These are phyloP conservation scores for Lathronympha strigana DNA, from an alignment of 2,888 invertebrate genomes.

Conservation along the genomic window DNA sequence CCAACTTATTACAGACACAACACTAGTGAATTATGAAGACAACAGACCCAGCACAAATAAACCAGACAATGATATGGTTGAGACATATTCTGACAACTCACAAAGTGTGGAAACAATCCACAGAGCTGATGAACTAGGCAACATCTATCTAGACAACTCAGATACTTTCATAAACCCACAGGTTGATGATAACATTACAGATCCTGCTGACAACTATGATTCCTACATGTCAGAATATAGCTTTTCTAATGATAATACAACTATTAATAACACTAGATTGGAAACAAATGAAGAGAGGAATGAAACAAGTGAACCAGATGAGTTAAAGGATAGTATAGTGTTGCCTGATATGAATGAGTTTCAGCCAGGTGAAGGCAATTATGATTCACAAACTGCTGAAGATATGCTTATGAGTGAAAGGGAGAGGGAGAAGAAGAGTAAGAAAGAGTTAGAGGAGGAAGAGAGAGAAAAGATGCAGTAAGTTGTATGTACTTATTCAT, in stretches of 20 bases:
- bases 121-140: conserved; percentile 74
- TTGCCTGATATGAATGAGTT: conserved; percentile 63
- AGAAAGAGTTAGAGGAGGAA: conserved; percentile 95
- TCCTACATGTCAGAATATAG: conserved; percentile 72
- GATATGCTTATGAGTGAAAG: conserved; percentile 79
- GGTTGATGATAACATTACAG: conserved; percentile 64
- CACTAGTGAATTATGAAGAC: conserved; percentile 75
- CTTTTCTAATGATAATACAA: conserved; percentile 63
- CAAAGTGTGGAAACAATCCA: conserved; percentile 70
- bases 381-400: conserved; percentile 70
- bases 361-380: conserved; percentile 64
- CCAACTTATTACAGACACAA: conserved; percentile 65
- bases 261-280: conserved; percentile 53
- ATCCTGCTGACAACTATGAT: conserved; percentile 69
- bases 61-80: conserved; percentile 65
- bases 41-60: conserved; percentile 54
- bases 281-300: conserved; percentile 56
- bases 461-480: conserved; percentile 98
- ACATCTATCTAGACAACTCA: conserved; percentile 71
- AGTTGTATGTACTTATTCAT: too few species aligned
- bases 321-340: conserved; percentile 54
- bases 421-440: conserved; percentile 89
- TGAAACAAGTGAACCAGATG: conserved; percentile 45
- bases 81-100: conserved; percentile 68
- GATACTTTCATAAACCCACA: conserved; percentile 65